Evolutionary conservation across 2,113 vertebrate genomes (phyloP).

Genomic region (Callithrix jacchus): DNA sequence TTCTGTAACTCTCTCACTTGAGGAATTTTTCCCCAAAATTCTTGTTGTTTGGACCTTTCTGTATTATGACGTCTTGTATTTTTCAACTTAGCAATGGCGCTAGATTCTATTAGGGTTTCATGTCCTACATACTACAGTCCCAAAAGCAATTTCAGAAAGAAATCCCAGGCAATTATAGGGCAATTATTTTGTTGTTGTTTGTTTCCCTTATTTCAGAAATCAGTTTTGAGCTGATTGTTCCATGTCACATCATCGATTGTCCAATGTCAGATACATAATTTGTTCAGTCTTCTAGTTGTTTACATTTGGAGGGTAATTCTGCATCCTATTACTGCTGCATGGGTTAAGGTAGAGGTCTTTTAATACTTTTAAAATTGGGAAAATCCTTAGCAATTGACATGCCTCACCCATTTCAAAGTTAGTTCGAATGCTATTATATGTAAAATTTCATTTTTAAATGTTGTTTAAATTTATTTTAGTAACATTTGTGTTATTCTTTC

Average conservation of each 20-base stretch:
- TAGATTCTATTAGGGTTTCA: neutral
- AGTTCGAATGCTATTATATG: conserved; percentile 43
- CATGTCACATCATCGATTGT: neutral
- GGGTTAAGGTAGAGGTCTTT: neutral
- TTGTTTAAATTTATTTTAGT: conserved; percentile 54
- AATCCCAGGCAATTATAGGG: neutral
- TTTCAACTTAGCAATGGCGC: neutral
- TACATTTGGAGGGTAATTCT: conserved; percentile 16
- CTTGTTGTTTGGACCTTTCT: neutral
- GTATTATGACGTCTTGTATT: neutral
- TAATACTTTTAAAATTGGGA: neutral
- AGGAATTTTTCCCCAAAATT: neutral
- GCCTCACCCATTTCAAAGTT: neutral
- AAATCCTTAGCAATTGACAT: neutral
- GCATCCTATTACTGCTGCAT: neutral
- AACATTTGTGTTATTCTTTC: conserved; percentile 60
- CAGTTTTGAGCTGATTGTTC: neutral
- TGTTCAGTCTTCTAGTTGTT: conserved; percentile 2
- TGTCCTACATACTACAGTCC: neutral
- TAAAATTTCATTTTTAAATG: conserved; percentile 57
- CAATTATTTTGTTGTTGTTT: neutral
- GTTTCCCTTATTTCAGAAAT: neutral
- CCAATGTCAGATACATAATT: neutral
- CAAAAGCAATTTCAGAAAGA: neutral
- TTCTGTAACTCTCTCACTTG: neutral